Evolutionary conservation across 2,888 invertebrate species (phyloP).

Genomic region (Drosophila eohydei): DNA sequence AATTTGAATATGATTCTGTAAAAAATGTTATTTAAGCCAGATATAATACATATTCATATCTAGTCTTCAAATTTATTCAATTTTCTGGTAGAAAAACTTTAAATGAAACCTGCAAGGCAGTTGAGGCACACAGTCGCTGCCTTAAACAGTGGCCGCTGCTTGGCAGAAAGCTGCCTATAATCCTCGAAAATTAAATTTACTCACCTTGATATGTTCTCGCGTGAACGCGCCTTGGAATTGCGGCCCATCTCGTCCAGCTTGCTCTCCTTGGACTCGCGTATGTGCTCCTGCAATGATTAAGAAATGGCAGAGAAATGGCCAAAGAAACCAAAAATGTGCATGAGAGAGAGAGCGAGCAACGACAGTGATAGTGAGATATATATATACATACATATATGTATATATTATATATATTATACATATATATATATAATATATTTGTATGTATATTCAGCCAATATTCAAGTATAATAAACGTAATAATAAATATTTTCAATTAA

Average conservation of each 20-base stretch:
- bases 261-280: conserved; percentile 92
- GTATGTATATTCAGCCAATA: conserved; percentile 5
- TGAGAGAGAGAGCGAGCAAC: conserved; percentile 35
- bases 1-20: neutral
- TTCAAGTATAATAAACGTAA: conserved; percentile 52
- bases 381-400: conserved; percentile 1
- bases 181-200: conserved; percentile 11
- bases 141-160: neutral
- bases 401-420: conserved; percentile 1
- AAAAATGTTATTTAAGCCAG: too few species aligned
- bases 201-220: conserved; percentile 83
- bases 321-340: conserved; percentile 37
- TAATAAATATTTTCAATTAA: conserved; percentile 73
- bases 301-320: conserved; percentile 44
- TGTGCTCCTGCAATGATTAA: conserved; percentile 87
- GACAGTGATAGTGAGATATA: conserved; percentile 14
- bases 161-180: neutral
- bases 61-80: neutral
- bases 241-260: conserved; percentile 89
- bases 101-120: neutral
- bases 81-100: neutral
- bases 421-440: neutral
- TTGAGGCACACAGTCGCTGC: neutral
- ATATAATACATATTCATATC: neutral
- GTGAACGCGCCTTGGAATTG: conserved; percentile 84